These are phyloP conservation scores for Pipistrellus nathusii DNA, from an alignment of 2,797 vertebrate genomes.

Conservation along the genomic window DNA sequence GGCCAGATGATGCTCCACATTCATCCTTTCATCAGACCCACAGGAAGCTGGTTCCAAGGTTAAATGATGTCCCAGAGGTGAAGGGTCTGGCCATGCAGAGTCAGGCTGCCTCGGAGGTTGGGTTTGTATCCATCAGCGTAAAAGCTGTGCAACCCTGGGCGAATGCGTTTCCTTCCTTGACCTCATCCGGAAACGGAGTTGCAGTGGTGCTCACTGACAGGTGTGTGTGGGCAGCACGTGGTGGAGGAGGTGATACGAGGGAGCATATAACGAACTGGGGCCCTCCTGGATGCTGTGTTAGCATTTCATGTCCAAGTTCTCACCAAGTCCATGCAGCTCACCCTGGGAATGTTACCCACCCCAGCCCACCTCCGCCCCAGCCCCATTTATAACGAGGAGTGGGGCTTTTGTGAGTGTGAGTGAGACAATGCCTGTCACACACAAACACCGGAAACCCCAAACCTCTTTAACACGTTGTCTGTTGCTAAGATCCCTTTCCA, in stretches of 20 bases:
- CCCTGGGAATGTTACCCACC: fast-evolving
- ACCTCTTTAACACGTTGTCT: fast-evolving
- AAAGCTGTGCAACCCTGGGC: background rate
- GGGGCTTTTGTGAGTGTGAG: background rate
- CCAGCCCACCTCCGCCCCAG: no score
- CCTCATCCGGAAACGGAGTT: background rate
- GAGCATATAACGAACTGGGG: fast-evolving
- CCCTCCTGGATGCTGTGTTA: fast-evolving
- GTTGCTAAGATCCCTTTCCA: background rate
- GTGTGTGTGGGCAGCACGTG: background rate
- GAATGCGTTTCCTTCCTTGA: background rate
- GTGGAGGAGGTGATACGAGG: background rate
- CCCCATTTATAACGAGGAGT: background rate
- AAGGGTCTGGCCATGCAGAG: background rate
- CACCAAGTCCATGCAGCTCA: background rate
- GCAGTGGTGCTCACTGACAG: fast-evolving
- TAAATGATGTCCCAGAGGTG: background rate
- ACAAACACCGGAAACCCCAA: background rate
- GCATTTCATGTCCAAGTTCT: background rate
- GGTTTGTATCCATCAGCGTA: background rate
- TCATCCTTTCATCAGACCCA: background rate
- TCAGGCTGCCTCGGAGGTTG: background rate
- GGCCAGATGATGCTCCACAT: background rate
- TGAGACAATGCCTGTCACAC: background rate
- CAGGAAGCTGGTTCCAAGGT: background rate